Conservation (phyloP, 2,888 invertebrate genomes). For the Fabriciana adippe region DNA sequence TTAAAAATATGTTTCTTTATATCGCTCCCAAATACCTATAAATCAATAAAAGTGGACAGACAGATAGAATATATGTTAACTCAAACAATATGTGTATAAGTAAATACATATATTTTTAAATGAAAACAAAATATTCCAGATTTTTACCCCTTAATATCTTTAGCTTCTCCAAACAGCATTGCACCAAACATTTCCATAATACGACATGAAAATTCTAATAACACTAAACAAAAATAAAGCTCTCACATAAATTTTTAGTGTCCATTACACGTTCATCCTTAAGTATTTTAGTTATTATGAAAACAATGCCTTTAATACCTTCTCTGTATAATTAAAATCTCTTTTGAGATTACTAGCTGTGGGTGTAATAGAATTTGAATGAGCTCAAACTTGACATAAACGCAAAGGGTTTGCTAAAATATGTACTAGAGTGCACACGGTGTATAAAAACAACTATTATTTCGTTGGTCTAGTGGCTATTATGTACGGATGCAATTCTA, state of each 20-base stretch:
- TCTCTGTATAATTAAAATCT: constrained; percentile 29
- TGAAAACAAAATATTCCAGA: background rate
- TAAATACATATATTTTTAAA: background rate
- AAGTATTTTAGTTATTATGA: constrained; percentile 42
- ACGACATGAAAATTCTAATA: constrained; percentile 19
- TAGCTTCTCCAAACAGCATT: background rate
- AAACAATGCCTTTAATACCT: constrained; percentile 32
- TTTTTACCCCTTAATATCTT: background rate
- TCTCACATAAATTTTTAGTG: constrained; percentile 47
- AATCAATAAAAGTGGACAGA: too few relatives aligned
- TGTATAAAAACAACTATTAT: too few relatives aligned
- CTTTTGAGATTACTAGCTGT: constrained; percentile 12
- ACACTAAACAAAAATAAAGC: constrained; percentile 29
- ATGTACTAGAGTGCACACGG: background rate
- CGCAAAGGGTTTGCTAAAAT: background rate
- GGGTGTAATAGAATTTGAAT: constrained; percentile 15
- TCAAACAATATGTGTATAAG: too few relatives aligned
- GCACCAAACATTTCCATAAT: constrained; percentile 11
- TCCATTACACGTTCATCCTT: constrained; percentile 62
- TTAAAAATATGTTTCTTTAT: too few relatives aligned
- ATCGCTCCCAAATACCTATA: too few relatives aligned
- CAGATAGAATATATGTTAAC: too few relatives aligned
- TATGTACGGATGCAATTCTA: too few relatives aligned
- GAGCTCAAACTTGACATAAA: background rate
- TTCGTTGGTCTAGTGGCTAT: too few relatives aligned